Conservation (phyloP, 2,797 vertebrate species). For the Leptoclinus maculatus region DNA sequence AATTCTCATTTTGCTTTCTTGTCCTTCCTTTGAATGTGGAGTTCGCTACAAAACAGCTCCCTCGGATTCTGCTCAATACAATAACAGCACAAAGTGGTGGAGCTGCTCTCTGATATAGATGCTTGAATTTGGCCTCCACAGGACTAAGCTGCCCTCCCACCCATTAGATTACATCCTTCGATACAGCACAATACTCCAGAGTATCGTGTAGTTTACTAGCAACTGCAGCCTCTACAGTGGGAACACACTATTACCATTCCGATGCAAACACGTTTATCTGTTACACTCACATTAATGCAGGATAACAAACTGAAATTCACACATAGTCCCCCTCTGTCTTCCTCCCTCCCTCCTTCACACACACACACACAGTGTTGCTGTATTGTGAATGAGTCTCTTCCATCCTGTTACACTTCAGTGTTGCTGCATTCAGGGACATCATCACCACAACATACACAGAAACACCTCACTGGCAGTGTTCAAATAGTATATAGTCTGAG, state of each 20-base stretch:
- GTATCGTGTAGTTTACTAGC: conserved; percentile 10
- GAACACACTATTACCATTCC: conserved; percentile 1
- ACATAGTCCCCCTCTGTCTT: not conserved
- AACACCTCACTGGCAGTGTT: conserved; percentile 60
- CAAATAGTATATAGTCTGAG: conserved; percentile 57
- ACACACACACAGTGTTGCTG: conserved; percentile 32
- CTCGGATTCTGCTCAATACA: conserved; percentile 2
- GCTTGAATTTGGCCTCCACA: conserved; percentile 10
- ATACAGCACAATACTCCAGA: not conserved
- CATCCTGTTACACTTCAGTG: conserved; percentile 63
- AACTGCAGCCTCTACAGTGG: conserved; percentile 25
- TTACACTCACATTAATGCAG: conserved; percentile 41
- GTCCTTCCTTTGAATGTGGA: conserved; percentile 16
- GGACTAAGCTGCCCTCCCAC: conserved; percentile 16
- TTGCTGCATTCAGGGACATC: conserved; percentile 57
- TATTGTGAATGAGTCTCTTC: conserved; percentile 71
- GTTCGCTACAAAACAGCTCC: conserved; percentile 3
- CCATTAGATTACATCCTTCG: conserved; percentile 22
- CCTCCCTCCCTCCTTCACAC: not conserved
- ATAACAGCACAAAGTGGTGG: not conserved
- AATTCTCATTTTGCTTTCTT: conserved; percentile 28
- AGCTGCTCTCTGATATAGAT: conserved; percentile 2
- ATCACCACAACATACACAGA: conserved; percentile 62
- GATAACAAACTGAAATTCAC: conserved; percentile 34
- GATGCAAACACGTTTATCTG: conserved; percentile 27